A percentile compares a stretch with the other conserved stretches of the same genome.
Conservation (phyloP, 2,797 vertebrate genomes). For the Cephalopachus bancanus region DNA sequence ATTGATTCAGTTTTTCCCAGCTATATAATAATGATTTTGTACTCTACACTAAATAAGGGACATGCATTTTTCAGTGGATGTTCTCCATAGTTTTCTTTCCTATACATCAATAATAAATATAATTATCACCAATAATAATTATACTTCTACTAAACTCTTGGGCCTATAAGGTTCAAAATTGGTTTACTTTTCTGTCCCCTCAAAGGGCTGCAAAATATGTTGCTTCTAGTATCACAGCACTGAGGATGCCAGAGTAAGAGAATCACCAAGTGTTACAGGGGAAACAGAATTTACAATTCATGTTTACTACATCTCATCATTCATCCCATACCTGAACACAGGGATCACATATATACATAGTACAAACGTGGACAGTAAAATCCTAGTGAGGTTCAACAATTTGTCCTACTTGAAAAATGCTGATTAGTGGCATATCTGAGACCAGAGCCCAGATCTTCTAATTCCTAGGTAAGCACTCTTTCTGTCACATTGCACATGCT, state of each 20-base stretch:
- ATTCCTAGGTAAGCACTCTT: background rate
- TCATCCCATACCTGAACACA: background rate
- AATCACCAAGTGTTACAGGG: background rate
- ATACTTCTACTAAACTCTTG: constrained; percentile 6
- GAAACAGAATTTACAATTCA: background rate
- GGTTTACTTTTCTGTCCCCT: background rate
- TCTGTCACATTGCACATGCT: background rate
- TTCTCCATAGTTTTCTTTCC: constrained; percentile 37
- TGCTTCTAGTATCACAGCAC: background rate
- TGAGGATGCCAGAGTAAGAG: background rate
- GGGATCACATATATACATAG: background rate
- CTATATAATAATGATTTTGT: constrained; percentile 40
- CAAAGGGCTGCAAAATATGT: background rate
- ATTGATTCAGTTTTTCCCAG: constrained; percentile 27
- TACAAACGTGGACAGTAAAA: background rate
- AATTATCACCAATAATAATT: constrained; percentile 60
- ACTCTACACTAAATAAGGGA: background rate
- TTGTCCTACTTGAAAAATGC: background rate
- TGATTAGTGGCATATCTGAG: background rate
- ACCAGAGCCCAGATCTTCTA: background rate
- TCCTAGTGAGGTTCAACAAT: background rate
- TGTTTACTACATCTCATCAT: background rate
- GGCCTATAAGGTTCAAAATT: constrained; percentile 24
- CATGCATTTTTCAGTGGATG: background rate
- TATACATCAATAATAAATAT: constrained; percentile 50